Conservation (phyloP, 1,140 invertebrate genomes). For the Aphelenchoides avenae region DNA sequence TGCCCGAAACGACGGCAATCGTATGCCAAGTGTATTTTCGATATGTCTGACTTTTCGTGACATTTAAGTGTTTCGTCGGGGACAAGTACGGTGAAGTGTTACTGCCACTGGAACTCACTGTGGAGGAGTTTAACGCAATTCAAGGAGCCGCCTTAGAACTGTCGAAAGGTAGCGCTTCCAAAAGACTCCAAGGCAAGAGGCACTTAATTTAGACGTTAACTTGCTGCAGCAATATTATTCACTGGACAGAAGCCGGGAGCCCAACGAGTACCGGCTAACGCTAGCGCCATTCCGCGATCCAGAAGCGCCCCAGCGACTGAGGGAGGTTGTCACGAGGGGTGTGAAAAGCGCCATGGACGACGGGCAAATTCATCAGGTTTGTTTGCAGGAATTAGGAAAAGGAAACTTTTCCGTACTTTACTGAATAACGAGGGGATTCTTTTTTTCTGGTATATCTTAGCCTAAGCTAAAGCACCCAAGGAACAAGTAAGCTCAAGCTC, state of each 20-base stretch:
- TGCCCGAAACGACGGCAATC: conserved; percentile 28
- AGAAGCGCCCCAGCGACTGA: conserved; percentile 12
- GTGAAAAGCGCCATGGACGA: conserved; percentile 31
- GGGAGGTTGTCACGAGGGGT: conserved; percentile 11
- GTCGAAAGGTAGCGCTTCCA: conserved; percentile 26
- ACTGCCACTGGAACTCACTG: conserved; percentile 37
- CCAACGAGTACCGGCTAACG: conserved; percentile 7
- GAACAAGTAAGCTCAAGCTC: too few relatives aligned
- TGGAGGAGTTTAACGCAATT: conserved; percentile 41
- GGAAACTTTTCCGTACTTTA: too few relatives aligned
- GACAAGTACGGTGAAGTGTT: conserved; percentile 43
- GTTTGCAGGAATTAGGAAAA: too few relatives aligned
- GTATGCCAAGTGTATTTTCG: conserved; percentile 11
- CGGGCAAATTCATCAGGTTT: too few relatives aligned
- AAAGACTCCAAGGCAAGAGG: background rate
- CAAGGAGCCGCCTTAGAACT: conserved; percentile 35
- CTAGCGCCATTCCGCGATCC: conserved; percentile 9
- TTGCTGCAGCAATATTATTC: conserved; percentile 39
- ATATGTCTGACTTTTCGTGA: background rate
- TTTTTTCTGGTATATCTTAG: too few relatives aligned
- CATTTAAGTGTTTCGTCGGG: conserved; percentile 42
- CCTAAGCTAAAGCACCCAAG: too few relatives aligned
- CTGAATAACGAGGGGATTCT: too few relatives aligned
- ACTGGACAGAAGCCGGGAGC: conserved; percentile 13
- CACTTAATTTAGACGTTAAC: conserved; percentile 22